A percentile compares a stretch with the other conserved stretches of the same genome.
Conservation (phyloP, 2,888 invertebrate genomes). For the Aricia artaxerxes region DNA sequence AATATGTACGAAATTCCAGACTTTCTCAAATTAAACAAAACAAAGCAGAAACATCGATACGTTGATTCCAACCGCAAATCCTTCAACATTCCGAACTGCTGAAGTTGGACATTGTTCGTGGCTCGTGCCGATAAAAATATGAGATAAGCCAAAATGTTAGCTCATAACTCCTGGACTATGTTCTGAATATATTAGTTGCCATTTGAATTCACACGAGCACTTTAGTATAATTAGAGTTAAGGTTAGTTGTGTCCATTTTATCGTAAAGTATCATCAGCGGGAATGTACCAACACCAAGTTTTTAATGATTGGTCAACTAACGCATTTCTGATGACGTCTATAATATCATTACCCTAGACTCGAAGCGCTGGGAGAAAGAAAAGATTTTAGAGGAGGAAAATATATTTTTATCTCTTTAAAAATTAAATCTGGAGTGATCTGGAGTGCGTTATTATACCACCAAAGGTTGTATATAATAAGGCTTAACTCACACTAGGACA, state of each 20-base stretch:
- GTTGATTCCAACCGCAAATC: conserved; percentile 15
- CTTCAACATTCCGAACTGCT: neutral
- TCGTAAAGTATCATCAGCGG: neutral
- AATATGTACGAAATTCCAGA: neutral
- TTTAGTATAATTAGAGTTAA: conserved; percentile 36
- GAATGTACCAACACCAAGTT: neutral
- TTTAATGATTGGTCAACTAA: neutral
- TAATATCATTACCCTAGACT: no score
- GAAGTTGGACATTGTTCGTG: neutral
- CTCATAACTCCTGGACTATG: conserved; percentile 37
- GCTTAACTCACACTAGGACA: no score
- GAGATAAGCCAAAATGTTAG: conserved; percentile 26
- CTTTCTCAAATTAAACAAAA: neutral
- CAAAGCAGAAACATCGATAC: conserved; percentile 8
- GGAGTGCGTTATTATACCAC: no score
- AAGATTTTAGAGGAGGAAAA: no score
- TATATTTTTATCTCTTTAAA: no score
- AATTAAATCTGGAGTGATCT: no score
- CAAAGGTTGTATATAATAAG: no score
- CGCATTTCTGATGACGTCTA: no score
- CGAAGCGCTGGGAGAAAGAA: no score
- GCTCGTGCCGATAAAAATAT: conserved; percentile 21
- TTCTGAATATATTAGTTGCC: conserved; percentile 39
- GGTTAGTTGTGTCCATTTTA: conserved; percentile 19
- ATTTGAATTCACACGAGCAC: conserved; percentile 41